Evolutionary conservation across 2,888 invertebrate genomes (phyloP).

Genomic region (Tetranychus truncatus): DNA sequence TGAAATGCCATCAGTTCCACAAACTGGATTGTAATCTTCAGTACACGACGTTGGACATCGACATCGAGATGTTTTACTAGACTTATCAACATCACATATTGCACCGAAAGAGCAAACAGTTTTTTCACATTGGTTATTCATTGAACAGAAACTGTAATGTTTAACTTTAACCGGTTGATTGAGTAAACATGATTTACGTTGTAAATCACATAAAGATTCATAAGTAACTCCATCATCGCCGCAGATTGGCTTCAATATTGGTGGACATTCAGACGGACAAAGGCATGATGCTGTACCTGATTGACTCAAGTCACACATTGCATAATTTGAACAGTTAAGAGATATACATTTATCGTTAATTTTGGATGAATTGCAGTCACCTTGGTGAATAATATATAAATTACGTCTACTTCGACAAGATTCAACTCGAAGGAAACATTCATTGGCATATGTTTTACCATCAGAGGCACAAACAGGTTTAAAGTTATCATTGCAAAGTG

Average conservation of each 20-base stretch:
- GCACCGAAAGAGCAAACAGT: constrained; percentile 54
- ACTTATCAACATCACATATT: constrained; percentile 45
- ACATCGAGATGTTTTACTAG: constrained; percentile 49
- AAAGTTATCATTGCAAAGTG: constrained; percentile 58
- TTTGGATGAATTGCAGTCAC: constrained; percentile 59
- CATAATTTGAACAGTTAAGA: constrained; percentile 52
- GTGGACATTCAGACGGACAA: constrained; percentile 58
- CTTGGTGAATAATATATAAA: constrained; percentile 57
- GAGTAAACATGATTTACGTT: constrained; percentile 36
- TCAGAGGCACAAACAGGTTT: constrained; percentile 44
- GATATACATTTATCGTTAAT: constrained; percentile 7
- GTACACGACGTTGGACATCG: constrained; percentile 63
- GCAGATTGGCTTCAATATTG: constrained; percentile 35
- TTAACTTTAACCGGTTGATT: constrained; percentile 38
- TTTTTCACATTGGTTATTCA: constrained; percentile 36
- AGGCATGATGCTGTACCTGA: constrained; percentile 64
- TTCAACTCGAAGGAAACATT: constrained; percentile 57
- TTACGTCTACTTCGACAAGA: constrained; percentile 55
- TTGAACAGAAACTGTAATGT: constrained; percentile 47
- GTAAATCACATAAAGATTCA: constrained; percentile 37
- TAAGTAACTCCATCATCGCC: constrained; percentile 38
- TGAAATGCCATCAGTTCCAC: constrained; percentile 43
- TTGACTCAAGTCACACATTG: constrained; percentile 60
- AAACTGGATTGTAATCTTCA: constrained; percentile 56
- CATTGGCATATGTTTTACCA: constrained; percentile 51